A percentile compares a stretch with the other conserved stretches of the same genome.
These are phyloP conservation scores for Virgularia gustaviana DNA, from an alignment of 92 coral and sea anemone species.

Conservation along the genomic window DNA sequence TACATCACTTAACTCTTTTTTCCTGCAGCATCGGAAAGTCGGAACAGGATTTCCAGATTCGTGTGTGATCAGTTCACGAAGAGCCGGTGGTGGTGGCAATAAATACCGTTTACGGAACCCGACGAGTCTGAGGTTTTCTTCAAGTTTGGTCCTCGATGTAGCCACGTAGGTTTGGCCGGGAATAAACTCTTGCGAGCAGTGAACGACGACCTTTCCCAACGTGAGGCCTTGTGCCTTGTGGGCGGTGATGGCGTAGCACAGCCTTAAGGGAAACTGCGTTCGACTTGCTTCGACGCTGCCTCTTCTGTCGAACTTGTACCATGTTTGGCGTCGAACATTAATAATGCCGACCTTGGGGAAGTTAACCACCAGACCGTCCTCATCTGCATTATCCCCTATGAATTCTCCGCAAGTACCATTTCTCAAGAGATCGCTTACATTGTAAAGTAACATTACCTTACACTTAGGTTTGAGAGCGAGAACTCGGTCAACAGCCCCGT, in stretches of 20 bases:
- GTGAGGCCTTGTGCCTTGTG: slow-evolving; percentile 7
- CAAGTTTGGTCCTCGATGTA: background rate
- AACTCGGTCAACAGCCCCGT: background rate
- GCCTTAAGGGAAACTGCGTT: background rate
- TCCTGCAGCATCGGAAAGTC: background rate
- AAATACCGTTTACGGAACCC: background rate
- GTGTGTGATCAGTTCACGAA: background rate
- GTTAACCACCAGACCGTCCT: background rate
- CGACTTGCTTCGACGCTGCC: slow-evolving; percentile 5
- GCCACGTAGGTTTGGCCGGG: background rate
- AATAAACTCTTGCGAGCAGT: background rate
- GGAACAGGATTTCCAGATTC: background rate
- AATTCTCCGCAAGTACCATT: slow-evolving; percentile 15
- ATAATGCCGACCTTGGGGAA: background rate
- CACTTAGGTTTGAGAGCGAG: background rate
- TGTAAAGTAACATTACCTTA: background rate
- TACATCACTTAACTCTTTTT: background rate
- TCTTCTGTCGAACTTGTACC: background rate
- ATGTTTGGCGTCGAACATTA: background rate
- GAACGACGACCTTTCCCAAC: background rate
- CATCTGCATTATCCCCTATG: background rate
- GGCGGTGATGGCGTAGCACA: slow-evolving; percentile 2
- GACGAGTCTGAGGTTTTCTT: background rate
- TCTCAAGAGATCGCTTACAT: background rate
- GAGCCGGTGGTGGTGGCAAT: background rate